Base-by-base conservation (phyloP, 2,888 invertebrate genomes). In the Chaetogeoica ovagalla region DNA sequence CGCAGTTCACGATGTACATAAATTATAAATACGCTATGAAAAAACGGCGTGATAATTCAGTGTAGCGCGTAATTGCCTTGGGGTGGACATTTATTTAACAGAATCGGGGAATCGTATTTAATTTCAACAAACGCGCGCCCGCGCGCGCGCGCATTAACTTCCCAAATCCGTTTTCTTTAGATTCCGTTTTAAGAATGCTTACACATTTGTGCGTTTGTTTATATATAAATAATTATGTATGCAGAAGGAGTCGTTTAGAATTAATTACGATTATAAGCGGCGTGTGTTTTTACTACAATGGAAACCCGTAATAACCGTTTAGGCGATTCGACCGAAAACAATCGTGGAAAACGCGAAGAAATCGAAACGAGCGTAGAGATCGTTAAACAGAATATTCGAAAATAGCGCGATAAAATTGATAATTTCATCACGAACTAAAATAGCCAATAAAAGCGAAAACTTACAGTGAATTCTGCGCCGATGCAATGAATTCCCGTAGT, bases 381-480 rank as follows among this genome's bases (percentile, higher is more conserved):
- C 19, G 19, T 74, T 74, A 74, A n/a, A 21, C 63, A 0, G 55
- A 37, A 55, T 55, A 74, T 63, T 65, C 55, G 21, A 62, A 65
- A 55, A 65, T 5, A 65, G 39, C 11, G 17, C 9, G 21, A 21
- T 55, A 65, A 17, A 39, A 65, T 74, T 74, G 21, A 74, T 39
- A 74, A 65, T 74, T 74, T 65, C 15, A 55, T 65, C 74, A 65
- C 72, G 72, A 52, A 73, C 72, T 62, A 6, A 13, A 60, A 62
- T 52, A n/a, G 48, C 30, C 4, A 30, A 62, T 73, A 74, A 65
- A 65, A 65, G 17, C 13, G 21, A 21, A 30, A 74, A 63, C 39
- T 65, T 65, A 30, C 30, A 30, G 21, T 62, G 55, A 63, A 57
- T 65, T 55, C 15, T 74, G 21, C 65, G 39, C 17, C 30, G 30